Conservation (phyloP, 2,797 vertebrate genomes). For the Molossus alvarezi region DNA sequence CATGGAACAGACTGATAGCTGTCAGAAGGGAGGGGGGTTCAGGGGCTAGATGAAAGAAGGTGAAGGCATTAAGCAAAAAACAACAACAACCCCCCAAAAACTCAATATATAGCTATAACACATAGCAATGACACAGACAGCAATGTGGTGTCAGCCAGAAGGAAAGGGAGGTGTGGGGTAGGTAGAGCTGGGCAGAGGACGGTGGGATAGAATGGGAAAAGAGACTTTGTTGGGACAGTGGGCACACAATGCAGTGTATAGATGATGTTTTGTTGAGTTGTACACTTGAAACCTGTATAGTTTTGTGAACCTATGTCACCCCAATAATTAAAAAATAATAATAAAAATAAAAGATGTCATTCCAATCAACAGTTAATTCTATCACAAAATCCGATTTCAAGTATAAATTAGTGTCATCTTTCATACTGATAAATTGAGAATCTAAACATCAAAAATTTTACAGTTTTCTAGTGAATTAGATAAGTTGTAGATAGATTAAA, state of each 20-base stretch:
- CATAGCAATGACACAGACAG: background rate
- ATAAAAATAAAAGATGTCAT: background rate
- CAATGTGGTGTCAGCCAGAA: background rate
- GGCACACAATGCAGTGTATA: background rate
- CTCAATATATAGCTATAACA: background rate
- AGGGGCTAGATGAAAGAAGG: background rate
- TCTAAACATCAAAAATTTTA: background rate
- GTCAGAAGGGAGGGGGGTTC: background rate
- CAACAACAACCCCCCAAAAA: background rate
- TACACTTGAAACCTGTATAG: background rate
- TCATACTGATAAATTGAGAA: background rate
- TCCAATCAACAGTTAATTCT: background rate
- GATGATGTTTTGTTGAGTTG: background rate
- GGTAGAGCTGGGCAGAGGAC: background rate
- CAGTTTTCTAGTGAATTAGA: background rate
- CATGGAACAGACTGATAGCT: background rate
- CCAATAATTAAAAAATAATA: background rate
- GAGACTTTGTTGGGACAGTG: background rate
- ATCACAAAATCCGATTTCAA: conserved; percentile 19
- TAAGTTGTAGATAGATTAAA: background rate
- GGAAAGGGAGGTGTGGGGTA: background rate
- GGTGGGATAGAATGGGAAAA: background rate
- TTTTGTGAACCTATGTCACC: background rate
- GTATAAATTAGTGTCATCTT: background rate
- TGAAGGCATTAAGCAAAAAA: background rate